These are phyloP conservation scores for Pelodiscus sinensis DNA, from an alignment of 2,113 vertebrate genomes.

Conservation along the genomic window DNA sequence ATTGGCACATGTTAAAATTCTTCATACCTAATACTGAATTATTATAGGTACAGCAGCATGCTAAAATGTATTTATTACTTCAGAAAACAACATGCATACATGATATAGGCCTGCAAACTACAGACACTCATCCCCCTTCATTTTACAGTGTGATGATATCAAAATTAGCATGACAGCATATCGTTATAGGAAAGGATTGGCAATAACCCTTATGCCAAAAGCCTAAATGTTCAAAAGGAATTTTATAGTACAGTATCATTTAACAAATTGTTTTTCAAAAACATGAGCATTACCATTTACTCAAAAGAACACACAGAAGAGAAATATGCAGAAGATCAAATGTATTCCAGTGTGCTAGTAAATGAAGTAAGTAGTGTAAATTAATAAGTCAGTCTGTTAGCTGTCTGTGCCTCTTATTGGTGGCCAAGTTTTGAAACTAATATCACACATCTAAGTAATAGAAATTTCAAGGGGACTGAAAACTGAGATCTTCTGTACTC, in stretches of 20 bases:
- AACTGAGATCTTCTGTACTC: neutral
- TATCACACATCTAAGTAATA: accelerated
- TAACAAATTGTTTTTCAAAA: neutral
- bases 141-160: neutral
- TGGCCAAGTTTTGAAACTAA: accelerated
- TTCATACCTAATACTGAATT: conserved; percentile 31
- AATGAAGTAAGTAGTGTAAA: neutral
- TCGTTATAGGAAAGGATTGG: neutral
- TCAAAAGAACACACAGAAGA: neutral
- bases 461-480: neutral
- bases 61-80: neutral
- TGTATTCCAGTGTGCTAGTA: neutral
- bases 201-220: neutral
- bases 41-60: neutral
- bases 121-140: conserved; percentile 17
- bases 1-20: neutral
- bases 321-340: accelerated
- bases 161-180: conserved; percentile 1
- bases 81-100: neutral
- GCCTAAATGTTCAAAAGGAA: neutral
- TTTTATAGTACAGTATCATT: neutral
- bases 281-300: accelerated
- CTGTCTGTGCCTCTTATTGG: neutral
- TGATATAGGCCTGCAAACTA: neutral
- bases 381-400: neutral